Conservation (phyloP, 1,140 invertebrate genomes). For the Paracyclopina nana region DNA sequence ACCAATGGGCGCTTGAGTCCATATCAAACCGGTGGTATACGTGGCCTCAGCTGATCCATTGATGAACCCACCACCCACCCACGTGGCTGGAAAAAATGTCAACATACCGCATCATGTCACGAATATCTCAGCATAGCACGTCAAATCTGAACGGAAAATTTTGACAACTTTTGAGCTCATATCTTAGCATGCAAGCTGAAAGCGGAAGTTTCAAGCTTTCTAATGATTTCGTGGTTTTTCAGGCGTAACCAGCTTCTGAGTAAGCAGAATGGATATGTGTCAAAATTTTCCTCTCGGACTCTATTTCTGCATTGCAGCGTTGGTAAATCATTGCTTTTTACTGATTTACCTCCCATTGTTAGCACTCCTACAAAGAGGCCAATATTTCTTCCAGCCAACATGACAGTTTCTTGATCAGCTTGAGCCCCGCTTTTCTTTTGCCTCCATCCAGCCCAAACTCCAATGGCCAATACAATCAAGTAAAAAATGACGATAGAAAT, state of each 20-base stretch:
- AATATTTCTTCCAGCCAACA: conserved; percentile 86
- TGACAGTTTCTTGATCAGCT: conserved; percentile 56
- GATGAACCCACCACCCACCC: conserved; percentile 97
- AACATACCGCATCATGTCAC: too few species aligned
- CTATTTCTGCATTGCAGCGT: too few species aligned
- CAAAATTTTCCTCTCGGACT: too few species aligned
- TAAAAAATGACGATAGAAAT: conserved; percentile 86
- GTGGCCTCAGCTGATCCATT: conserved; percentile 93
- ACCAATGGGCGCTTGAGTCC: conserved; percentile 94
- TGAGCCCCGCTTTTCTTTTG: not conserved
- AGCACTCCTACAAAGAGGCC: conserved; percentile 91
- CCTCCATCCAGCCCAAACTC: conserved; percentile 19
- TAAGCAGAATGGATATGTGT: too few species aligned
- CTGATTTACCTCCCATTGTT: conserved; percentile 73
- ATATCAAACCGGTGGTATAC: conserved; percentile 69
- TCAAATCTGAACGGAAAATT: too few species aligned
- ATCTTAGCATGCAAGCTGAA: too few species aligned
- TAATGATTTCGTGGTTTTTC: too few species aligned
- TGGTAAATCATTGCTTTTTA: too few species aligned
- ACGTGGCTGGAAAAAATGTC: conserved; percentile 56
- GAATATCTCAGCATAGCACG: too few species aligned
- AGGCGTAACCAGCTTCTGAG: too few species aligned
- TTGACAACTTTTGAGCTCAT: too few species aligned
- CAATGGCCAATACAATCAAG: conserved; percentile 51
- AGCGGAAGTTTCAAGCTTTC: too few species aligned